phyloP scores from a whole-genome alignment of 2,797 vertebrate species.

The Coregonus suidteri region DNA sequence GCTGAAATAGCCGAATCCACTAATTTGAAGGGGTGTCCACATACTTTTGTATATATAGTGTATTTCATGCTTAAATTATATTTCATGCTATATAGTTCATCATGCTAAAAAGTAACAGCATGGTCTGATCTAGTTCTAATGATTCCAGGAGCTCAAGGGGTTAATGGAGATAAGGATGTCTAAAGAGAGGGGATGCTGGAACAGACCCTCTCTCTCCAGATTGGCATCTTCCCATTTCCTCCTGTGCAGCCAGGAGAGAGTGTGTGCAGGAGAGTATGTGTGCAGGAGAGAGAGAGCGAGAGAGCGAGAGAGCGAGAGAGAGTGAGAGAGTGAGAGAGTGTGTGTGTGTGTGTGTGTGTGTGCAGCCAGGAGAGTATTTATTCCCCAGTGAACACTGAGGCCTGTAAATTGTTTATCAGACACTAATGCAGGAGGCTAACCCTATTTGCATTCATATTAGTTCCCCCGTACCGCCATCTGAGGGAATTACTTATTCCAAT shows the following conservation, averaged over 20 bases:
- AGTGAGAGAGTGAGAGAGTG: no score
- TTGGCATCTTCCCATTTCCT: slow-evolving; percentile 39
- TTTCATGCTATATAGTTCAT: no score
- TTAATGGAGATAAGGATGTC: slow-evolving; percentile 47
- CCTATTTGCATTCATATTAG: slow-evolving; percentile 97
- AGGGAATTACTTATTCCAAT: slow-evolving; percentile 88
- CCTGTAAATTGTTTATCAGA: slow-evolving; percentile 88
- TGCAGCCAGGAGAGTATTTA: slow-evolving; percentile 51
- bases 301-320: no score
- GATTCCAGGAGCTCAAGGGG: slow-evolving; percentile 35
- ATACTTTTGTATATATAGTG: no score
- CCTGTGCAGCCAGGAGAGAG: background rate
- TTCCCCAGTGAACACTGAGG: slow-evolving; percentile 77
- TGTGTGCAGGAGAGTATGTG: no score
- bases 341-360: background rate
- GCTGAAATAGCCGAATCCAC: no score
- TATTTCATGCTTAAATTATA: no score
- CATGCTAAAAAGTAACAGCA: slow-evolving; percentile 1
- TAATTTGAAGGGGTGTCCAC: no score
- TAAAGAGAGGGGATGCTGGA: slow-evolving; percentile 11
- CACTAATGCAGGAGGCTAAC: slow-evolving; percentile 87
- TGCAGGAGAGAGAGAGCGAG: no score
- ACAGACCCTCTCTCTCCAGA: slow-evolving; percentile 22
- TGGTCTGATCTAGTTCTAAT: slow-evolving; percentile 16
- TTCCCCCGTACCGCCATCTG: slow-evolving; percentile 82